A percentile compares a stretch with the other conserved stretches of the same genome.
These are phyloP conservation scores for Crioceris asparagi DNA, from an alignment of 2,888 invertebrate genomes.

Conservation along the genomic window DNA sequence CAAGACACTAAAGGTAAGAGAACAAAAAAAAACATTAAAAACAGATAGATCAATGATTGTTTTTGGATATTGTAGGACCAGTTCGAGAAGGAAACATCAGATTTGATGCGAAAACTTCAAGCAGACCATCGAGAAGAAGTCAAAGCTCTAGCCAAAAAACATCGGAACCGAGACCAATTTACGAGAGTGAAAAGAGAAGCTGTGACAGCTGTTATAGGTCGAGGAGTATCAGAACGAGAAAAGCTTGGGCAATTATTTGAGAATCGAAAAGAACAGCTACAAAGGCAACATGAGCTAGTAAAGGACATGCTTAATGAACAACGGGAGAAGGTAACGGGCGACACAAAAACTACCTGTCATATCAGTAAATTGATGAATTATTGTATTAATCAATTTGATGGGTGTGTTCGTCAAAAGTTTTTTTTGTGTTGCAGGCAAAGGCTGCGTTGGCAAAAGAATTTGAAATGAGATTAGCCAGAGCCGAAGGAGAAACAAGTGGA, in stretches of 20 bases:
- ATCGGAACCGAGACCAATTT: constrained; percentile 85
- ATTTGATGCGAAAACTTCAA: constrained; percentile 72
- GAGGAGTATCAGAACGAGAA: constrained; percentile 82
- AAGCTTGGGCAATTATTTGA: constrained; percentile 68
- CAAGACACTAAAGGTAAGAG: constrained; percentile 58
- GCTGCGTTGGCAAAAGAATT: constrained; percentile 35
- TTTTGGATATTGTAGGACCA: constrained; percentile 43
- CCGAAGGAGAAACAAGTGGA: constrained; percentile 32
- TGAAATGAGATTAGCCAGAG: constrained; percentile 34
- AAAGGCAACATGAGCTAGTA: constrained; percentile 68
- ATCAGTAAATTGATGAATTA: no score
- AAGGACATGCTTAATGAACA: constrained; percentile 57
- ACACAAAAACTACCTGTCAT: no score
- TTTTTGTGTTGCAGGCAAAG: constrained; percentile 29
- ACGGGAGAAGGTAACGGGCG: constrained; percentile 50
- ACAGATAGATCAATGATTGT: background rate
- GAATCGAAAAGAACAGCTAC: constrained; percentile 62
- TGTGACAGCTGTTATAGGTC: constrained; percentile 67
- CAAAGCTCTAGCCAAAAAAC: constrained; percentile 74
- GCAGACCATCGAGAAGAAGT: constrained; percentile 78
- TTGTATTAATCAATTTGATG: no score
- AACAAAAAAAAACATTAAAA: background rate
- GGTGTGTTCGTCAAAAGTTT: background rate
- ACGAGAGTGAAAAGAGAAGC: constrained; percentile 80
- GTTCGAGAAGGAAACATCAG: constrained; percentile 59